Percentiles rank a stretch among this genome's conserved stretches.
phyloP scores from a whole-genome alignment of 1,140 invertebrate species.

The Hesperophylax magnus region DNA sequence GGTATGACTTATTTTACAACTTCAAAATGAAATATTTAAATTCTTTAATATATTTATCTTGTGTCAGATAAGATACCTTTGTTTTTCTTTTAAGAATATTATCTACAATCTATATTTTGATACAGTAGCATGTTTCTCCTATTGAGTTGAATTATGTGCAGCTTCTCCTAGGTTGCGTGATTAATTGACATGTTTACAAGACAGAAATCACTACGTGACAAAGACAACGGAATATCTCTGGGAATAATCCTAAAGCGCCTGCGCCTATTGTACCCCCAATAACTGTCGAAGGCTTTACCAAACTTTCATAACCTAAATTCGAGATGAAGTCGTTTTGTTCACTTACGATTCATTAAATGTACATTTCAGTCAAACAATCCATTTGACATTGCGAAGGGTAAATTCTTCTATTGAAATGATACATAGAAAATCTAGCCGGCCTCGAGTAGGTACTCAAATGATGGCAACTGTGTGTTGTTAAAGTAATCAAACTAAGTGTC shows the following conservation, averaged over 20 bases:
- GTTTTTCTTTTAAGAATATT: background rate
- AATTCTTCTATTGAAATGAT: too few species aligned
- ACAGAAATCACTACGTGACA: conserved; percentile 45
- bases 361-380: too few species aligned
- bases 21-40: conserved; percentile 15
- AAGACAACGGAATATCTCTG: conserved; percentile 25
- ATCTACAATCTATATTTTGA: background rate
- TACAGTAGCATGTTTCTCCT: conserved; percentile 10
- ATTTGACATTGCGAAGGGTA: too few species aligned
- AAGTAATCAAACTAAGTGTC: too few species aligned
- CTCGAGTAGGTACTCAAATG: too few species aligned
- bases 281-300: background rate
- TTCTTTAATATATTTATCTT: conserved; percentile 2
- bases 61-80: background rate
- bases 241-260: background rate
- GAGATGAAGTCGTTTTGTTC: background rate
- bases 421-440: too few species aligned
- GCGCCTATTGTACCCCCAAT: background rate
- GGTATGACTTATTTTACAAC: conserved; percentile 34
- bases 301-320: conserved; percentile 2
- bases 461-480: too few species aligned
- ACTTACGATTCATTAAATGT: too few species aligned
- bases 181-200: conserved; percentile 29
- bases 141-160: background rate
- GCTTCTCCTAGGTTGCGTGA: background rate